Conservation (phyloP, 2,113 vertebrate species). For the Chrysochloris asiatica region DNA sequence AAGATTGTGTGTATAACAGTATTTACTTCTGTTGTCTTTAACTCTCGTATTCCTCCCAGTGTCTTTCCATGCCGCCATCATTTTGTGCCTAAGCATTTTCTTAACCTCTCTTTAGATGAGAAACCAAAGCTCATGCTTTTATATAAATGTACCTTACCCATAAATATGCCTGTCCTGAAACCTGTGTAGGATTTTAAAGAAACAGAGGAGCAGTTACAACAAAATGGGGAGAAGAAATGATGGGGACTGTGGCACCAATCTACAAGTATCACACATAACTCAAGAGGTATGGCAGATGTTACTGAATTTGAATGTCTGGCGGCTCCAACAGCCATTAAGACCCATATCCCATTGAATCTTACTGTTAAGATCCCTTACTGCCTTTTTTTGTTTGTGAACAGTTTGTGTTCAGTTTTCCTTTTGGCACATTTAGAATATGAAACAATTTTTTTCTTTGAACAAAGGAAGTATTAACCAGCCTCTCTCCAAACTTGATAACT, state of each 20-base stretch:
- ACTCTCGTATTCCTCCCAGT: neutral
- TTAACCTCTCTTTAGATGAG: neutral
- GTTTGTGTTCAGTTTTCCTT: neutral
- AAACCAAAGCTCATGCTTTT: neutral
- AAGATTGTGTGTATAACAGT: no score
- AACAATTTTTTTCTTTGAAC: neutral
- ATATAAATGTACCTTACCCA: neutral
- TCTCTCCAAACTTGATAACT: neutral
- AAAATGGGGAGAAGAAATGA: slow-evolving; percentile 47
- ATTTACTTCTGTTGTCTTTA: neutral
- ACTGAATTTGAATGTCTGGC: neutral
- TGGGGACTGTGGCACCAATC: neutral
- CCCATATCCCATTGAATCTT: neutral
- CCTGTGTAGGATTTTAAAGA: slow-evolving; percentile 46
- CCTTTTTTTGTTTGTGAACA: neutral
- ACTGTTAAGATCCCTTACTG: neutral
- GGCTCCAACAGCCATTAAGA: neutral
- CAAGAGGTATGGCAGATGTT: slow-evolving; percentile 48
- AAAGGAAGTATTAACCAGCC: neutral
- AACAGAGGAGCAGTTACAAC: slow-evolving; percentile 34
- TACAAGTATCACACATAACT: neutral
- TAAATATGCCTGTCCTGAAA: neutral
- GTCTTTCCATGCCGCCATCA: no score
- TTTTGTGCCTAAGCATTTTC: neutral
- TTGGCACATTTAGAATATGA: neutral